A percentile compares a stretch with the other conserved stretches of the same genome.
phyloP scores from a whole-genome alignment of 35 echinoderm and acorn worm species.

The Ptychodera flava region DNA sequence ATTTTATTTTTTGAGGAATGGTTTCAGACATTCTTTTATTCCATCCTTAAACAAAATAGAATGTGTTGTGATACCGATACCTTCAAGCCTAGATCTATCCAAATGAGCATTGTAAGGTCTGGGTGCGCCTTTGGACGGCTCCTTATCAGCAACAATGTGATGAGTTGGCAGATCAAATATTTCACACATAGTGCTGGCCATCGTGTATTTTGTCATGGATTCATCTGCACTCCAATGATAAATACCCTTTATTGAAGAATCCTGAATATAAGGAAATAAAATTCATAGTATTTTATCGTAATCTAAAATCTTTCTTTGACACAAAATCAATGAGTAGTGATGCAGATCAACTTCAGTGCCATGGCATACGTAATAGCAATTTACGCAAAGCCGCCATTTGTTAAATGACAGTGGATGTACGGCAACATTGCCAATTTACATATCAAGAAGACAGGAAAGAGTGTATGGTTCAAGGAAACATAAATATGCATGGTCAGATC shows the following conservation, averaged over 20 bases:
- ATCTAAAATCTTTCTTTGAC: too few relatives aligned
- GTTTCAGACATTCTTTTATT: conserved; percentile 37
- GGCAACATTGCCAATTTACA: too few relatives aligned
- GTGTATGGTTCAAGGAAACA: too few relatives aligned
- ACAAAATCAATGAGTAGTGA: too few relatives aligned
- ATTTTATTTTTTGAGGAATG: conserved; percentile 11
- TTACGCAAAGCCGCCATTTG: too few relatives aligned
- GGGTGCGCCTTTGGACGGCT: conserved; percentile 43
- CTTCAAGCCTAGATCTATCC: conserved; percentile 45
- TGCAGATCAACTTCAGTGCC: too few relatives aligned
- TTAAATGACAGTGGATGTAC: too few relatives aligned
- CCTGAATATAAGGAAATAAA: conserved; percentile 32
- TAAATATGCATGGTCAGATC: too few relatives aligned
- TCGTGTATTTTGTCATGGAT: conserved; percentile 60
- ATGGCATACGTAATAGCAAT: too few relatives aligned
- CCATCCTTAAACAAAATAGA: conserved; percentile 55
- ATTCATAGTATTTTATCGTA: too few relatives aligned
- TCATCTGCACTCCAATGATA: conserved; percentile 79
- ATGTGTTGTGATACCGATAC: conserved; percentile 49
- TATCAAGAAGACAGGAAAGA: too few relatives aligned
- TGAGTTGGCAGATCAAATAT: conserved; percentile 52
- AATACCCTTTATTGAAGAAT: conserved; percentile 40
- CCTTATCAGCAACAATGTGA: conserved; percentile 48
- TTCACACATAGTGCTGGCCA: conserved; percentile 55
- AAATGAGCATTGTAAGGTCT: conserved; percentile 55